Percentiles rank a stretch among this genome's conserved stretches.
phyloP scores from a whole-genome alignment of 2,888 invertebrate species.

The Pachymerium ferrugineum region DNA sequence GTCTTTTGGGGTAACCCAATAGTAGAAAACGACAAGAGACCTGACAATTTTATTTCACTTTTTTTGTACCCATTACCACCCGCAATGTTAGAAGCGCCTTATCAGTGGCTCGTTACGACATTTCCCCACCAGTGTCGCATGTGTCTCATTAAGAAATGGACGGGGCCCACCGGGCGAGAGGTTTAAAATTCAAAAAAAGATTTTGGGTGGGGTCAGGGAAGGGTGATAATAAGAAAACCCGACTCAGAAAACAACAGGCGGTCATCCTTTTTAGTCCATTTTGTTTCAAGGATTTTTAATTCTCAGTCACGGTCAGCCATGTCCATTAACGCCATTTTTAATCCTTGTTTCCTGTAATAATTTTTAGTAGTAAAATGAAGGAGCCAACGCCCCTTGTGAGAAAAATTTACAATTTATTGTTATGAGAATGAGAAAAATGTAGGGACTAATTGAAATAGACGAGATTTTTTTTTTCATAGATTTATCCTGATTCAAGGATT shows the following conservation, averaged over 20 bases:
- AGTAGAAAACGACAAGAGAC: too few relatives aligned
- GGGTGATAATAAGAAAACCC: neutral
- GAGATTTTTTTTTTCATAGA: too few relatives aligned
- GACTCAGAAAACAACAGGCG: neutral
- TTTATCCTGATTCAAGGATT: too few relatives aligned
- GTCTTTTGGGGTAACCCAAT: too few relatives aligned
- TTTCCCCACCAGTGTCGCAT: neutral
- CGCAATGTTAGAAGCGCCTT: neutral
- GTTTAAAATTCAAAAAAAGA: neutral
- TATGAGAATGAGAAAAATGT: too few relatives aligned
- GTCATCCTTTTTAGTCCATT: neutral
- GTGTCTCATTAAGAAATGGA: neutral
- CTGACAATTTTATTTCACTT: too few relatives aligned
- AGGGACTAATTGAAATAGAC: too few relatives aligned
- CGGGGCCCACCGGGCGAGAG: neutral
- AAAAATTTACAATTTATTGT: neutral
- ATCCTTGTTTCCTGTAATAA: conserved; percentile 10
- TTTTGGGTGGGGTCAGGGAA: neutral
- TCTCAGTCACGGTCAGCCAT: neutral
- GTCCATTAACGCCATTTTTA: neutral
- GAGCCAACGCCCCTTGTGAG: neutral
- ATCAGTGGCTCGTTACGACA: neutral
- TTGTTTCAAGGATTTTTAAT: neutral
- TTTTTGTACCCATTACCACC: conserved; percentile 6
- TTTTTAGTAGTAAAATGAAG: neutral